Base-by-base conservation (phyloP, 2,888 invertebrate species). In the Thecocarcelia acutangulata region DNA sequence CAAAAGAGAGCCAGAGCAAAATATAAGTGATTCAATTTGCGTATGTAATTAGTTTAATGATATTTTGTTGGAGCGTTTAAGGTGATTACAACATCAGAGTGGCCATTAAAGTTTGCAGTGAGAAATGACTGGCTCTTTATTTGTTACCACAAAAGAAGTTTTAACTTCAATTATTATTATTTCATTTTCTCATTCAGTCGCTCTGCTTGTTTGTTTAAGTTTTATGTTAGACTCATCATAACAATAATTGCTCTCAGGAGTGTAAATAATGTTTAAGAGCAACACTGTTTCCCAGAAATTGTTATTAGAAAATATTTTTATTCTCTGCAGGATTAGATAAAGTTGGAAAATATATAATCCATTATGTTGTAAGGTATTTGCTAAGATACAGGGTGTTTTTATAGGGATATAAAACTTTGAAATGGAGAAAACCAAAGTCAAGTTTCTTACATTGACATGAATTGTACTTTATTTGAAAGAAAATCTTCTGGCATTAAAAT, bases 31-130 rank as follows among this genome's bases (percentile, higher is more conserved):
- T 70, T 77, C 42, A 13, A 56, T 42, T 54, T 77, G 63, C 63
- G 68, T 50, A 17, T 81, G 33, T 61, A 77, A 73, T 77, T 77
- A 76, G 37, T 52, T 73, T 77, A 69, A 81, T 80, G 66, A 28
- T 64, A 69, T 56, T 68, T 72, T 68, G 42, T 68, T 76, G 66
- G 54, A 40, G n/a, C 44, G 8, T 40, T 76, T 68, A 48, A 72
- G 68, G 61, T 58, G 61, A 63, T 77, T 68, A 69, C 50, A 64
- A 56, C 63, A 68, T 52, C 69, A 61, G 63, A 77, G 69, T 69
- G 50, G 28, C 40, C 72, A 80, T 76, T 75, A 66, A 72, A 64
- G 15, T 24, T 2, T 3, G 24, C 48, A 21, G 21, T 50, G 64
- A 28, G 11, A 48, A 50, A 64, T 64, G 37, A 12, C 21, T 50